Evolutionary conservation across 2,113 vertebrate genomes (phyloP).

Genomic region (Crocuta crocuta): DNA sequence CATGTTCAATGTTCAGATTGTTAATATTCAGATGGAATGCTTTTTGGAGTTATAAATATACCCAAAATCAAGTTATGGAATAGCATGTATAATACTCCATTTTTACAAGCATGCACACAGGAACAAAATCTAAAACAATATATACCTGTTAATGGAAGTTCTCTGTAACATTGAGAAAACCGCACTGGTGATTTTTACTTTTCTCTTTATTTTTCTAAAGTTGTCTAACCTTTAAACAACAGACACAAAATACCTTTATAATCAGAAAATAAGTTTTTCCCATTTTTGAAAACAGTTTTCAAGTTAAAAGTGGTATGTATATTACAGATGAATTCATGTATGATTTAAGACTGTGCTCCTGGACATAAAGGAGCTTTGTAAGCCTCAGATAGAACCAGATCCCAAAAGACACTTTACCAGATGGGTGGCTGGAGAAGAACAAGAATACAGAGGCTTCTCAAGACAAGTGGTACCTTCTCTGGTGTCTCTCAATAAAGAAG

Average conservation of each 20-base stretch:
- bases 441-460: neutral
- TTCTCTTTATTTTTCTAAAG: neutral
- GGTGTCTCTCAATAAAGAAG: neutral
- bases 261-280: neutral
- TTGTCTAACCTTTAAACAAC: neutral
- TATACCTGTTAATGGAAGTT: neutral
- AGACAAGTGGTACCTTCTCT: neutral
- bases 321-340: neutral
- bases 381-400: neutral
- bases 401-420: conserved; percentile 46
- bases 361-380: conserved; percentile 46
- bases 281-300: conserved; percentile 1
- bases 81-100: neutral
- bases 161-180: neutral
- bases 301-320: conserved; percentile 50
- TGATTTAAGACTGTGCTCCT: neutral
- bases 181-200: neutral
- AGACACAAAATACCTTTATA: conserved; percentile 29
- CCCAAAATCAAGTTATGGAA: neutral
- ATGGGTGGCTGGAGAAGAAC: neutral
- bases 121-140: neutral
- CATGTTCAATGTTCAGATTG: neutral
- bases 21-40: neutral
- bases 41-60: neutral
- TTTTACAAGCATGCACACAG: neutral